Base-by-base conservation (phyloP, 2,113 vertebrate species). In the Aramus guarauna region DNA sequence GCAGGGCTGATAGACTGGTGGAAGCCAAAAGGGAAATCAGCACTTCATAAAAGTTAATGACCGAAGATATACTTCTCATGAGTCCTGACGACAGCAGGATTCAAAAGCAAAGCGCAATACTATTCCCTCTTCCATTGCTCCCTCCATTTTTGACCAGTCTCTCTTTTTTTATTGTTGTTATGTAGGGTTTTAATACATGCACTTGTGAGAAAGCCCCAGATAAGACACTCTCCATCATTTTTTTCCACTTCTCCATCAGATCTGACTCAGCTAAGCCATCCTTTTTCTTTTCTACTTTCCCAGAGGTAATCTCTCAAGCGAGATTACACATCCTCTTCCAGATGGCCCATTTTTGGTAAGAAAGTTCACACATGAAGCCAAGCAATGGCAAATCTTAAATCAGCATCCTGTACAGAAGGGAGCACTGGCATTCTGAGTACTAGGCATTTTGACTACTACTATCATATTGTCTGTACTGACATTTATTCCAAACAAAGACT, bases 21-120 rank as follows among this genome's bases (percentile, higher is more conserved):
- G 87, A 24, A 96, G 62, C 78, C 86, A 81, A 64, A 66, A 75
- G 84, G 89, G 77, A 96, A 95, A 95, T 88, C 84, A 95, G 80
- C 71, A 58, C 87, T 88, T 88, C 90, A 85, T 92, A 94, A 91
- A 91, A 96, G 83, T 91, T 95, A 95, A 97, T 85, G 83, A 73
- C 63, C 77, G 79, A 80, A 34, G 58, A 83, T 85, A 67, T 56
- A 53, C 67, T 87, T 63, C 52, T 85, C 76, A 30, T 12, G 48
- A 77, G 56, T 91, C 81, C 86, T 71, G 74, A 72, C 3, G 2
- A 53, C 2, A 37, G 78, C 53, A 92, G 39, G 67, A 93, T 85
- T 94, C 72, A 47, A 86, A 90, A 64, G 43, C 63, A 75, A 85
- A 91, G n/a, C 10, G 6, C 43, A 75, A 64, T 56, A 18, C 13